These are phyloP conservation scores for Brotogeris chrysoptera DNA, from an alignment of 2,797 vertebrate species.

Conservation along the genomic window DNA sequence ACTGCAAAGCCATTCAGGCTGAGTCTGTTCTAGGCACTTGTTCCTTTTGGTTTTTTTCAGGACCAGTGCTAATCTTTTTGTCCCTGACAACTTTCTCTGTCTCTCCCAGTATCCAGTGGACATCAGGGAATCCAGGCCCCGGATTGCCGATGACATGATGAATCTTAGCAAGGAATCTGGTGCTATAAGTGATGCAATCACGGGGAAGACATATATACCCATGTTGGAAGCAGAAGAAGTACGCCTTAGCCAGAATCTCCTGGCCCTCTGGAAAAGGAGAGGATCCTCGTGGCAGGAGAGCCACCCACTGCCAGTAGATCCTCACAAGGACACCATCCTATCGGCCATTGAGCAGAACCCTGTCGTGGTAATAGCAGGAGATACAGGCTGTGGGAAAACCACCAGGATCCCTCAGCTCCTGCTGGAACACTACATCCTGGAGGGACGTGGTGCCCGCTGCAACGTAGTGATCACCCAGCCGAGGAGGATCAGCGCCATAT, in stretches of 20 bases:
- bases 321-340: constrained; percentile 84
- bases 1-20: not conserved
- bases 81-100: not conserved
- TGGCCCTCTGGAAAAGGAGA: constrained; percentile 81
- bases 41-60: not conserved
- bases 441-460: constrained; percentile 83
- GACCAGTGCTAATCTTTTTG: not conserved
- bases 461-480: constrained; percentile 96
- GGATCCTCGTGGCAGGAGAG: constrained; percentile 71
- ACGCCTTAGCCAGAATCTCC: constrained; percentile 78
- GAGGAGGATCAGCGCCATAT: constrained; percentile 93
- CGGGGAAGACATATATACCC: constrained; percentile 80
- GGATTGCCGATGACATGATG: constrained; percentile 80
- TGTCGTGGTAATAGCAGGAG: constrained; percentile 90
- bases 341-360: constrained; percentile 83
- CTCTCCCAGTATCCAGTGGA: constrained; percentile 84
- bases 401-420: constrained; percentile 93
- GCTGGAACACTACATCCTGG: constrained; percentile 84
- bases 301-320: constrained; percentile 86
- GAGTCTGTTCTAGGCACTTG: not conserved
- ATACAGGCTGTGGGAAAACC: constrained; percentile 96
- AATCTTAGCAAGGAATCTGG: constrained; percentile 78
- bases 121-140: constrained; percentile 78
- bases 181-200: constrained; percentile 84
- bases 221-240: constrained; percentile 74